Conservation (phyloP, 2,797 vertebrate genomes). For the Crax fasciolata region DNA sequence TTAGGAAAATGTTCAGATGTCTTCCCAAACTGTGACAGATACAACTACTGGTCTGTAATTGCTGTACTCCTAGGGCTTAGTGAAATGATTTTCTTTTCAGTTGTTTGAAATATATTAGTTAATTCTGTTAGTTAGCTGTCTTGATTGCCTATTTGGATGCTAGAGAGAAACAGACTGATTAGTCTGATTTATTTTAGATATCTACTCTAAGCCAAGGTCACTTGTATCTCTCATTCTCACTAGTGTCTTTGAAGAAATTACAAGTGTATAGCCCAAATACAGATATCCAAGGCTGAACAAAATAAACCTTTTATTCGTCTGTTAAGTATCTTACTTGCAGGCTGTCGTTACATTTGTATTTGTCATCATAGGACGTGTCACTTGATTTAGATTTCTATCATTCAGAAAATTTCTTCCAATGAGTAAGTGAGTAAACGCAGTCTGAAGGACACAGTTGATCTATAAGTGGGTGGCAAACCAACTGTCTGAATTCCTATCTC, state of each 20-base stretch:
- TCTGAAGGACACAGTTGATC: background rate
- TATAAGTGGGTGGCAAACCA: background rate
- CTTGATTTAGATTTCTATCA: background rate
- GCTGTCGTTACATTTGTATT: background rate
- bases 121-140: slow-evolving; percentile 54
- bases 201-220: slow-evolving; percentile 60
- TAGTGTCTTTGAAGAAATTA: slow-evolving; percentile 38
- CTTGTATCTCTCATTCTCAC: background rate
- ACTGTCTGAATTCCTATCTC: background rate
- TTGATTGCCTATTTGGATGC: slow-evolving; percentile 66
- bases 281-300: background rate
- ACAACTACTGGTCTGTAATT: background rate
- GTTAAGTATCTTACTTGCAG: background rate
- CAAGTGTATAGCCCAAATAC: background rate
- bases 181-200: slow-evolving; percentile 62
- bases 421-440: background rate
- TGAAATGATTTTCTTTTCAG: slow-evolving; percentile 26
- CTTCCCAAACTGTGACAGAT: background rate
- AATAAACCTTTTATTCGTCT: background rate
- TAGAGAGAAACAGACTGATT: slow-evolving; percentile 43
- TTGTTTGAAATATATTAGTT: slow-evolving; percentile 47
- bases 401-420: background rate
- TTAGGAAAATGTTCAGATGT: background rate
- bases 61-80: background rate
- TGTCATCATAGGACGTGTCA: background rate